Conservation (phyloP, 2,888 invertebrate species). For the Prosopocoilus inquinatus region DNA sequence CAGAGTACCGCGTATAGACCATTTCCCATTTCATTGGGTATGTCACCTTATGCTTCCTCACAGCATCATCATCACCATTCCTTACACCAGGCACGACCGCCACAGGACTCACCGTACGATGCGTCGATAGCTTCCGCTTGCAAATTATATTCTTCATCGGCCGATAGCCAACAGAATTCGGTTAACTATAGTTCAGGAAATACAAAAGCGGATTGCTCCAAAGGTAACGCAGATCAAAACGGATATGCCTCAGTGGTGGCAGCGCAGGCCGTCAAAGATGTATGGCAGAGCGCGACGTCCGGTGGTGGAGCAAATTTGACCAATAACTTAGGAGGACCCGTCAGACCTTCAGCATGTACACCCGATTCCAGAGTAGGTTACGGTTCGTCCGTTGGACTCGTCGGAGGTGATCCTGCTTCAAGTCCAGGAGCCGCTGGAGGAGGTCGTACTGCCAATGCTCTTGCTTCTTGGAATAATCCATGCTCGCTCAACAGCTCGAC, state of each 20-base stretch:
- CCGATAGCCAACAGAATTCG: conserved; percentile 60
- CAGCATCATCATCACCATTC: conserved; percentile 74
- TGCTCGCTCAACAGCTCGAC: conserved; percentile 82
- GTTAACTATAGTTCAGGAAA: conserved; percentile 56
- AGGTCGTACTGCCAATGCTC: conserved; percentile 55
- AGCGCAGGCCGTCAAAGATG: conserved; percentile 63
- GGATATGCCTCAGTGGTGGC: conserved; percentile 70
- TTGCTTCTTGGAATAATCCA: conserved; percentile 83
- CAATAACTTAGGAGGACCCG: conserved; percentile 61
- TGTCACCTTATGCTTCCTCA: conserved; percentile 76
- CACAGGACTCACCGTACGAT: conserved; percentile 90
- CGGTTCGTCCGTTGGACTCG: conserved; percentile 69
- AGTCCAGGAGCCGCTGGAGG: conserved; percentile 70
- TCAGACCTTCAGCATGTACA: conserved; percentile 85
- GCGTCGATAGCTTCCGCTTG: conserved; percentile 84
- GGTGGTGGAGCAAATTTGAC: conserved; percentile 64
- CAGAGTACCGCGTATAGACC: conserved; percentile 80
- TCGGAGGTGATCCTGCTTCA: conserved; percentile 69
- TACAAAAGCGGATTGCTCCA: conserved; percentile 76
- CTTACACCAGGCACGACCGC: conserved; percentile 70
- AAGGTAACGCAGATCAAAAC: conserved; percentile 60
- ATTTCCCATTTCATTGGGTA: conserved; percentile 81
- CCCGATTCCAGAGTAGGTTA: conserved; percentile 80
- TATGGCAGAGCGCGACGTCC: conserved; percentile 68
- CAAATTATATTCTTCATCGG: conserved; percentile 71